Percentiles rank a stretch among this genome's conserved stretches.
Evolutionary conservation across 1,140 invertebrate genomes (phyloP).

Genomic region (silkworm (Bombyx mori)): ASM3026992v2 NC_085124.1:7776001-7776500

Average conservation of each 20-base stretch:
- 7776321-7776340: conserved; percentile 29
- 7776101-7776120: too few species aligned
- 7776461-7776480: too few species aligned
- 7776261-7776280: neutral
- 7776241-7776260: neutral
- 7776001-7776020: too few species aligned
- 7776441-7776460: too few species aligned
- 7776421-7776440: too few species aligned
- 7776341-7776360: conserved; percentile 23
- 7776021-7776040: too few species aligned
- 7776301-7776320: conserved; percentile 25
- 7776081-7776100: too few species aligned
- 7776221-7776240: conserved; percentile 6
- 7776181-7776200: neutral
- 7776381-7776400: conserved; percentile 5
- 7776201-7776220: conserved; percentile 2
- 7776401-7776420: neutral
- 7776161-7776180: neutral
- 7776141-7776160: too few species aligned
- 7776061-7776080: too few species aligned
- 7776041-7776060: too few species aligned
- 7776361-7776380: conserved; percentile 12
- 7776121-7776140: too few species aligned
- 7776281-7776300: conserved; percentile 8
- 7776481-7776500: too few species aligned